Evolutionary conservation across 2,113 vertebrate species (phyloP), one percentile per base, ranked within the genome.

Genomic region (Amblyornis subalaris): DNA sequence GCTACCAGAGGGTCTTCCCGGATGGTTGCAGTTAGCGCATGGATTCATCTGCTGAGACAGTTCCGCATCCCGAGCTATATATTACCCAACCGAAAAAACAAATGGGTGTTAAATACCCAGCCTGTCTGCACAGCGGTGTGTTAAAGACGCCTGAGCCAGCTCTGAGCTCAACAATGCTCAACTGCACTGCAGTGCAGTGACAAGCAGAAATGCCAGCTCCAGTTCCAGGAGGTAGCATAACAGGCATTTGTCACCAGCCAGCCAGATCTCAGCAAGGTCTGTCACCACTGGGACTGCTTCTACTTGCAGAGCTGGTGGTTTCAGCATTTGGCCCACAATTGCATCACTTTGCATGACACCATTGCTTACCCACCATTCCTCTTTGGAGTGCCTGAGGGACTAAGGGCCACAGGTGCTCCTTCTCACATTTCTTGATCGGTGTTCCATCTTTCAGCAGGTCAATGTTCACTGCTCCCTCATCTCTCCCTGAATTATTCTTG

Each of bases 241-340:
- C 0, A 55, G 23, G 14, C 8, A n/a, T 0, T 2, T 67, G 25
- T 44, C 54, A 45, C 26, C 45, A 57, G 42, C 35, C 40, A 65
- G 45, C 7, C 60, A 81, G 35, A n/a, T 25, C 33, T 65, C n/a
- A 77, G 54, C 20, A 54, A 51, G 45, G 12, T 33, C 65, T 83
- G 55, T 36, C 61, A 71, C 42, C 28, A 20, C 38, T 44, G 48
- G 44, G 4, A 16, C 44, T 81, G 44, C 35, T 64, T 10, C 48
- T 53, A 0, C 44, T 50, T 58, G 14, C 54, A 48, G 48, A 77
- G 21, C 22, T 45, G 44, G 12, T 29, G 6, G 6, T 38, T 64
- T 73, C 19, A 54, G 24, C 44, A 1, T n/a, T 72, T 40, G 23
- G 26, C 6, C 57, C 48, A 38, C 9, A 19, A 0, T 17, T 28